Percentiles rank a stretch among this genome's conserved stretches.
Conservation (phyloP, 1,140 invertebrate species). For the Pentalonia nigronervosa region DNA sequence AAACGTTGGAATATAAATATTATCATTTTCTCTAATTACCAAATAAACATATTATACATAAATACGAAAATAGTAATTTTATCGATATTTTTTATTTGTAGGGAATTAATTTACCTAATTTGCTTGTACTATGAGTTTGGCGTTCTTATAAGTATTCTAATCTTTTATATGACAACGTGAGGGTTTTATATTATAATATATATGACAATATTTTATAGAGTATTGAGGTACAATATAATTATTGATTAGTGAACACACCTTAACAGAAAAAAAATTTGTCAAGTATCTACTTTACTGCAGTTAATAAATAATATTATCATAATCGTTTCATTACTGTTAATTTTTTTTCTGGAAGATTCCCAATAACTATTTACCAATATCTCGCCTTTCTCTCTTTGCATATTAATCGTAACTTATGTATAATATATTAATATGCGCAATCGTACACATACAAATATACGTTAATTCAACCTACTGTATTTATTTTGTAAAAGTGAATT, state of each 20-base stretch:
- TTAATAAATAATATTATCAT: background rate
- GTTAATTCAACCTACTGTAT: background rate
- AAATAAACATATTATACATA: background rate
- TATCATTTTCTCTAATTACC: too few relatives aligned
- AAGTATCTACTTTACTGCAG: background rate
- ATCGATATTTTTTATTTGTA: background rate
- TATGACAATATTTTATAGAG: background rate
- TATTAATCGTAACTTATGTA: background rate
- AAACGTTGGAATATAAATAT: too few relatives aligned
- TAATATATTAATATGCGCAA: background rate
- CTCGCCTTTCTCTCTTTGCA: background rate
- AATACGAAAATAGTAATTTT: background rate
- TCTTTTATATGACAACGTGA: background rate
- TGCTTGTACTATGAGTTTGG: background rate
- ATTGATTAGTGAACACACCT: background rate
- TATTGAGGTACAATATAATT: background rate
- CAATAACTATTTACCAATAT: background rate
- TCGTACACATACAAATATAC: background rate
- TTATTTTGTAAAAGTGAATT: background rate
- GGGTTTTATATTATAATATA: background rate
- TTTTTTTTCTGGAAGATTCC: background rate
- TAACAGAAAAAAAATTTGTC: background rate
- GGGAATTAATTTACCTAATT: background rate
- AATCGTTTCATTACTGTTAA: background rate
- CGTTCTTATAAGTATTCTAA: background rate